These are phyloP conservation scores for Premnoplex brunnescens DNA, from an alignment of 2,797 vertebrate species.

Conservation along the genomic window DNA sequence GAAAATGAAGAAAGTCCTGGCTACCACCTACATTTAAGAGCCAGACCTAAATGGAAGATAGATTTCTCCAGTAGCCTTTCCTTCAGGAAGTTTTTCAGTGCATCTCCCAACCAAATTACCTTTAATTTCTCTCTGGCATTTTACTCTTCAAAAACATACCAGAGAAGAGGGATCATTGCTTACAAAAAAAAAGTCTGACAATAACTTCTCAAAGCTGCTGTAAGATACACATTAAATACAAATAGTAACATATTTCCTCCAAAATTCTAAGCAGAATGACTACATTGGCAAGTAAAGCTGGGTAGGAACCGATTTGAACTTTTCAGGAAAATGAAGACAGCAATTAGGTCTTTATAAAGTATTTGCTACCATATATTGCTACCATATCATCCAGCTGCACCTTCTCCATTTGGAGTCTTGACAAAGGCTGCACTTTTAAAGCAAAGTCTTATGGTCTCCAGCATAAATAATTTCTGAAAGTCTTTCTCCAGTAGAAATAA, in stretches of 20 bases:
- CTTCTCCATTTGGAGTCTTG: background rate
- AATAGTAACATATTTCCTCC: background rate
- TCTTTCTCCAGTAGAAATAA: background rate
- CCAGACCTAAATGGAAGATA: background rate
- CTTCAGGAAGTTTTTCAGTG: background rate
- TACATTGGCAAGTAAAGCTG: background rate
- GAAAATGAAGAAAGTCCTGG: background rate
- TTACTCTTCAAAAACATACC: background rate
- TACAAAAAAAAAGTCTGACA: background rate
- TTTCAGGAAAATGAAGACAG: background rate
- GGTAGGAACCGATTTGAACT: background rate
- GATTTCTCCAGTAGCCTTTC: background rate
- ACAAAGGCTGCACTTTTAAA: background rate
- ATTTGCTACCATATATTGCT: background rate
- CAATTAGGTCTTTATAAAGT: background rate
- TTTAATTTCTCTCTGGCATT: background rate
- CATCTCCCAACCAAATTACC: background rate
- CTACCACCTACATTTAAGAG: background rate
- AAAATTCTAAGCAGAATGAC: background rate
- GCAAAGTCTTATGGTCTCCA: background rate
- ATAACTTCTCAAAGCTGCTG: background rate
- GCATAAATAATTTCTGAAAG: background rate
- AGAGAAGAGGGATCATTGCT: background rate
- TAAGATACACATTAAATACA: background rate
- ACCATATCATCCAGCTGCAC: background rate